Conservation (phyloP, 1,140 invertebrate genomes). For the Calephelis virginiensis region DNA sequence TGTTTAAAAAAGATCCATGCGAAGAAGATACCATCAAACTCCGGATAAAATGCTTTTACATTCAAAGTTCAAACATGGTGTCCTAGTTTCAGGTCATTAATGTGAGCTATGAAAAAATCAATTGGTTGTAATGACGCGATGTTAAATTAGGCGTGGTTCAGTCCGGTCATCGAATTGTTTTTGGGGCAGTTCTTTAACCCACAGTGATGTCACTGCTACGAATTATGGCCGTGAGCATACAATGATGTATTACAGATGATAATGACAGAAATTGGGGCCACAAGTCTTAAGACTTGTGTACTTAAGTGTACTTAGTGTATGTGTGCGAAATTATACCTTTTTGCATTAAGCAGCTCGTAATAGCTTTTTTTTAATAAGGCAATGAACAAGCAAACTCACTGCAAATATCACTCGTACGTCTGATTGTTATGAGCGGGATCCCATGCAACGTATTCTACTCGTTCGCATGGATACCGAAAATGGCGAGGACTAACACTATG, state of each 20-base stretch:
- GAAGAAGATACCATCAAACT: no score
- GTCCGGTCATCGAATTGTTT: constrained; percentile 30
- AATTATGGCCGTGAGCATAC: constrained; percentile 5
- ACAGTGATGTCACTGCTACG: constrained; percentile 32
- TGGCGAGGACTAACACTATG: no score
- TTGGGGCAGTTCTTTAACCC: constrained; percentile 34
- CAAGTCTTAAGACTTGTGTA: not conserved
- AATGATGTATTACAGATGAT: constrained; percentile 8
- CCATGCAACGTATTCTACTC: no score
- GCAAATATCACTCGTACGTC: no score
- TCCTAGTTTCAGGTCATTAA: constrained; percentile 33
- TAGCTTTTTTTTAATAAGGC: no score
- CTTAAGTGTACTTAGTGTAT: no score
- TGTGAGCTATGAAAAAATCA: constrained; percentile 26
- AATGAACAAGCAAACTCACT: no score
- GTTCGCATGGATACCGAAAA: no score
- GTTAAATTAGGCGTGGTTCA: constrained; percentile 31
- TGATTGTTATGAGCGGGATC: no score
- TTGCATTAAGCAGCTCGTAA: no score
- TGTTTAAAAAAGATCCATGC: no score
- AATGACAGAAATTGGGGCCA: not conserved
- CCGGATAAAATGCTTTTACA: not conserved
- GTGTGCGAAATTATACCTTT: no score
- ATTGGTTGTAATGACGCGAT: constrained; percentile 25
- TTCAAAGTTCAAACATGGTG: not conserved